Evolutionary conservation across 2,113 vertebrate species (phyloP).

Genomic region (Cacatua alba): DNA sequence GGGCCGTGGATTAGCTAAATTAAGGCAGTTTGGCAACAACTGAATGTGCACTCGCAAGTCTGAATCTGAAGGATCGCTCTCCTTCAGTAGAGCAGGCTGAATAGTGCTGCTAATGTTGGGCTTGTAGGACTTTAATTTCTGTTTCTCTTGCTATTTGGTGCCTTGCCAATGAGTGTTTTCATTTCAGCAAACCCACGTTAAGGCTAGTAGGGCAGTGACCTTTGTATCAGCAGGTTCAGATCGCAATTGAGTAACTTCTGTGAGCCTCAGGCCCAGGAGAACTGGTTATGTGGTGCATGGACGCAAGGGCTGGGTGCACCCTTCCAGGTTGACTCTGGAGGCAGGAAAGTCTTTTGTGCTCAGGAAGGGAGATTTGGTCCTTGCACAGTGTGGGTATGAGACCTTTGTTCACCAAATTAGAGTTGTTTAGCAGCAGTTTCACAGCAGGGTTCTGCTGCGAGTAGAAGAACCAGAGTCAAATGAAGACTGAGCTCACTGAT

Average conservation of each 20-base stretch:
- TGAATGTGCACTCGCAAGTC: accelerated
- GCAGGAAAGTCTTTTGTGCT: not conserved
- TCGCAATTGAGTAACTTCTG: accelerated
- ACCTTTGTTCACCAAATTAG: not conserved
- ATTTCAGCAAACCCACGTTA: not conserved
- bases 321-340: not conserved
- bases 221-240: not conserved
- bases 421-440: not conserved
- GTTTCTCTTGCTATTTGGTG: not conserved
- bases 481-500: not conserved
- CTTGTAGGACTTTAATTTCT: not conserved
- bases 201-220: not conserved
- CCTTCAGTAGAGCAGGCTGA: not conserved
- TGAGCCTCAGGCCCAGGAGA: not conserved
- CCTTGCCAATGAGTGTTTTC: not conserved
- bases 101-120: not conserved
- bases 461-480: not conserved
- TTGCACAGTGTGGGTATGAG: not conserved
- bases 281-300: not conserved
- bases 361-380: not conserved
- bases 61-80: not conserved
- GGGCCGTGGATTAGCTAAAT: not conserved
- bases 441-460: not conserved
- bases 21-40: not conserved
- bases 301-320: accelerated